Evolutionary conservation across 2,113 vertebrate genomes (phyloP).

Genomic region (Calidris pygmaea): DNA sequence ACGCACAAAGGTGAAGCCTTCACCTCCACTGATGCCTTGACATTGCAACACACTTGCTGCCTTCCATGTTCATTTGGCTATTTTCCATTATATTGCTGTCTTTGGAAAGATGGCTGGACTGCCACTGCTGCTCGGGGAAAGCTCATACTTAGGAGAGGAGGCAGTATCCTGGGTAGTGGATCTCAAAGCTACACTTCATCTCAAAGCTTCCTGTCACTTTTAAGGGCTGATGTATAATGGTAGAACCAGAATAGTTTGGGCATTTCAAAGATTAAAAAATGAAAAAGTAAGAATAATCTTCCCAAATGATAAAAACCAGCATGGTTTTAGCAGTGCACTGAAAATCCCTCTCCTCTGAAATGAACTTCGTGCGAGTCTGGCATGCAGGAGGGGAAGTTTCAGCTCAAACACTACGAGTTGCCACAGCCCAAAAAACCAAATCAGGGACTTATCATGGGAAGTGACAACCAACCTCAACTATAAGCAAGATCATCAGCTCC

Average conservation of each 20-base stretch:
- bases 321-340: neutral
- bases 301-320: neutral
- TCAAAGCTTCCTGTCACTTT: neutral
- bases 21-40: neutral
- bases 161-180: slow-evolving; percentile 10
- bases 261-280: neutral
- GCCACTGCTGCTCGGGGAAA: neutral
- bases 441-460: slow-evolving; percentile 14
- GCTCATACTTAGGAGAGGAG: neutral
- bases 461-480: neutral
- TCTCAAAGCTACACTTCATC: neutral
- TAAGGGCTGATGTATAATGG: neutral
- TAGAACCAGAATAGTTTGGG: neutral
- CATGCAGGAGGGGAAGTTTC: neutral
- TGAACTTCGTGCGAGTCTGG: neutral
- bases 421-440: neutral
- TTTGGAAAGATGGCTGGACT: neutral
- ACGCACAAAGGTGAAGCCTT: neutral
- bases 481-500: neutral
- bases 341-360: neutral
- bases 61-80: neutral
- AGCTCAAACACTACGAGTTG: neutral
- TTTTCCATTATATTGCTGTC: slow-evolving; percentile 14
- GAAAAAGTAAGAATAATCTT: neutral
- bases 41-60: neutral